These are phyloP conservation scores for Triplophysa dalaica DNA, from an alignment of 2,113 vertebrate species.

Conservation along the genomic window DNA sequence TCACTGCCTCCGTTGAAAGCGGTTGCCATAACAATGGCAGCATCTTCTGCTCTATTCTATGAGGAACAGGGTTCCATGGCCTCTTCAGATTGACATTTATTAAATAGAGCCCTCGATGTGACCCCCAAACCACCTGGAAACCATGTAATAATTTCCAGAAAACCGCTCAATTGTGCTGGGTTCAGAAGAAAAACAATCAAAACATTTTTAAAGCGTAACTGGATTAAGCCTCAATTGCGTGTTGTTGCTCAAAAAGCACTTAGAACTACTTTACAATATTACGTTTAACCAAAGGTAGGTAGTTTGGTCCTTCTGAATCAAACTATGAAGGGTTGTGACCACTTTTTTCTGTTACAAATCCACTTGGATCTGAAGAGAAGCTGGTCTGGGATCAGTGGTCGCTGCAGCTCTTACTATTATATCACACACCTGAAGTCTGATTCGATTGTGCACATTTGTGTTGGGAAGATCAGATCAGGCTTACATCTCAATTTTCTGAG, in stretches of 20 bases:
- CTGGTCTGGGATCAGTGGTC: conserved; percentile 12
- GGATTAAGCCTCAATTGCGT: neutral
- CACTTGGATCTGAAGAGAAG: neutral
- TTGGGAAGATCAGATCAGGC: neutral
- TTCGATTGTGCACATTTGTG: neutral
- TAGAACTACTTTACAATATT: neutral
- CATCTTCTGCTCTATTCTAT: conserved; percentile 84
- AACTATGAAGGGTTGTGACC: neutral
- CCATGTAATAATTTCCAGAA: neutral
- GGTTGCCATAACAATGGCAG: conserved; percentile 82
- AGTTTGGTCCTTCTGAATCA: neutral
- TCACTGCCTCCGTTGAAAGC: conserved; percentile 80
- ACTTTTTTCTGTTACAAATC: neutral
- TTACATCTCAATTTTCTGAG: neutral
- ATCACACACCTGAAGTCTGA: neutral
- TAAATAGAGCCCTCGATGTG: neutral
- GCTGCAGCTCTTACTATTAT: neutral
- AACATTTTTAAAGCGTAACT: neutral
- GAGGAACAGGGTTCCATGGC: conserved; percentile 55
- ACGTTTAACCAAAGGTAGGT: conserved; percentile 3
- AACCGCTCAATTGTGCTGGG: neutral
- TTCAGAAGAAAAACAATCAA: neutral
- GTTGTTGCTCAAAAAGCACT: conserved; percentile 1
- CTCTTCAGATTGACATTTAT: neutral
- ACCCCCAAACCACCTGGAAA: neutral